These are phyloP conservation scores for Drosophila planitibia DNA, from an alignment of 2,888 invertebrate species.

Conservation along the genomic window DNA sequence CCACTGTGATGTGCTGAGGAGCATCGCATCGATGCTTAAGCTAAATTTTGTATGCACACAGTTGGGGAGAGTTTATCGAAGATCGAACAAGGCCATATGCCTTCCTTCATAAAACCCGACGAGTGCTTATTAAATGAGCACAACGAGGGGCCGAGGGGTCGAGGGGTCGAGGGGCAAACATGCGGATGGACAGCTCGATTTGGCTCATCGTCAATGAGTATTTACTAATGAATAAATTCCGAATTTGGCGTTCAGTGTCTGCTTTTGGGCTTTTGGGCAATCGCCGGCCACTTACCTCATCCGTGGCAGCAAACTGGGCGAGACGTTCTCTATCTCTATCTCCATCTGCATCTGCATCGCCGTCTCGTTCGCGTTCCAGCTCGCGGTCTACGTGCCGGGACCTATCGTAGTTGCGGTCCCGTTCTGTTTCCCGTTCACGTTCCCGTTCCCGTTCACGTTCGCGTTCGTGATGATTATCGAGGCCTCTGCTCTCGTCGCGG, in stretches of 20 bases:
- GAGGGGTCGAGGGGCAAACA: neutral
- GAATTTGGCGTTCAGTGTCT: conserved; percentile 40
- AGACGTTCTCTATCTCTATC: conserved; percentile 37
- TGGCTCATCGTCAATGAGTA: conserved; percentile 23
- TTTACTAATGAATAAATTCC: conserved; percentile 56
- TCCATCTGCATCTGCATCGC: conserved; percentile 15
- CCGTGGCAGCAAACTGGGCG: conserved; percentile 51
- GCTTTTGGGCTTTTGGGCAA: neutral
- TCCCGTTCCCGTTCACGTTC: conserved; percentile 35
- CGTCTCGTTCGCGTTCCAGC: conserved; percentile 22
- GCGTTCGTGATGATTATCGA: conserved; percentile 33
- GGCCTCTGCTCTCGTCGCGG: conserved; percentile 36
- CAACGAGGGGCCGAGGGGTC: conserved; percentile 12
- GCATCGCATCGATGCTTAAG: conserved; percentile 37
- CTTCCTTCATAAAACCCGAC: neutral
- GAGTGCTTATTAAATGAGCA: conserved; percentile 61
- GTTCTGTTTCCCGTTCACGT: conserved; percentile 1
- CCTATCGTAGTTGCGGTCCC: conserved; percentile 14
- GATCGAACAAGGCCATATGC: conserved; percentile 42
- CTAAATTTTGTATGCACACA: conserved; percentile 54
- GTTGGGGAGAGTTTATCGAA: conserved; percentile 57
- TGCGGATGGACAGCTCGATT: neutral
- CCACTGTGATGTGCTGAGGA: conserved; percentile 40
- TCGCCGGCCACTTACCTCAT: conserved; percentile 65
- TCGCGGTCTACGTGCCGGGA: conserved; percentile 15